Evolutionary conservation across 2,797 vertebrate species (phyloP).

Genomic region (Coccyzus lansbergi): DNA sequence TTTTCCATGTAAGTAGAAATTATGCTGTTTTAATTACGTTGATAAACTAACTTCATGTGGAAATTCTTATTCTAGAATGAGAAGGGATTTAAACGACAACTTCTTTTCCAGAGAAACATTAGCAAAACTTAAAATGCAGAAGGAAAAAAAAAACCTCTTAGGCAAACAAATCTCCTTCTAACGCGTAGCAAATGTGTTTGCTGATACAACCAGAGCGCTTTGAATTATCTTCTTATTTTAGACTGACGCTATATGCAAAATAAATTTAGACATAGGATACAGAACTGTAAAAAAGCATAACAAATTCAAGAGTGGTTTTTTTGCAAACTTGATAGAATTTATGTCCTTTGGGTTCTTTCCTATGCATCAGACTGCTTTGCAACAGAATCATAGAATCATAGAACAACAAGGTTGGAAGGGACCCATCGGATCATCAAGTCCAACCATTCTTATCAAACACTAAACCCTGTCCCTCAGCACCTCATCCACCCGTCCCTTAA

Average conservation of each 20-base stretch:
- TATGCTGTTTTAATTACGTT: not conserved
- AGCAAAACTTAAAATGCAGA: not conserved
- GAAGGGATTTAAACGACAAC: not conserved
- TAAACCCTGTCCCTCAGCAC: too few species aligned
- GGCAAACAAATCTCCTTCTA: not conserved
- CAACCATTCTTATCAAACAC: too few species aligned
- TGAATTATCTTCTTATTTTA: not conserved
- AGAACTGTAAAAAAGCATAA: not conserved
- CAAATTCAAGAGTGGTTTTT: not conserved
- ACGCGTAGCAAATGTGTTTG: not conserved
- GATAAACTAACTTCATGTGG: not conserved
- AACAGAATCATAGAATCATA: too few species aligned
- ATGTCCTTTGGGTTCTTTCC: not conserved
- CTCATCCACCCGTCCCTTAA: too few species aligned
- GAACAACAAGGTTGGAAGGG: too few species aligned
- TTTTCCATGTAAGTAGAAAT: slow-evolving; percentile 15
- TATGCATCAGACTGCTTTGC: not conserved
- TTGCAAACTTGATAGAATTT: not conserved
- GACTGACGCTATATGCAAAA: not conserved
- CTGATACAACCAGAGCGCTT: not conserved
- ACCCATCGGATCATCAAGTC: too few species aligned
- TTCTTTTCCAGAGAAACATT: not conserved
- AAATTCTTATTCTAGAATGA: slow-evolving; percentile 11
- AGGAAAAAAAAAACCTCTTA: not conserved
- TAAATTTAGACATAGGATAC: not conserved